A percentile compares a stretch with the other conserved stretches of the same genome.
Evolutionary conservation across 2,113 vertebrate genomes (phyloP).

Genomic region (Pleuronectes platessa): DNA sequence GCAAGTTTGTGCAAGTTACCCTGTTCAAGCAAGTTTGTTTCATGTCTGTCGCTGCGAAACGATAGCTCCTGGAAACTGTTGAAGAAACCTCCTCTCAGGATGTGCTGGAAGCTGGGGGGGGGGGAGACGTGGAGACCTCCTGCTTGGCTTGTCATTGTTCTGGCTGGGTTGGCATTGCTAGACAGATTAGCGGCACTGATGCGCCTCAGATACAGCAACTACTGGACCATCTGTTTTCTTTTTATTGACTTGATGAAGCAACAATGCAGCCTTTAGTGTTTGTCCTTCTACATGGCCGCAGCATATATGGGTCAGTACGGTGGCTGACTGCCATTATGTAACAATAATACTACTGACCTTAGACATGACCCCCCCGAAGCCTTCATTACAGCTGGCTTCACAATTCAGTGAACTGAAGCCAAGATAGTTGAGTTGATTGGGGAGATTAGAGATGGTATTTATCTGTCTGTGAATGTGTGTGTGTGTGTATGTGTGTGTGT

Average conservation of each 20-base stretch:
- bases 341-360: conserved; percentile 53
- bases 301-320: conserved; percentile 54
- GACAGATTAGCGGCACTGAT: conserved; percentile 55
- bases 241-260: conserved; percentile 20
- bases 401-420: conserved; percentile 35
- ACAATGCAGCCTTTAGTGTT: conserved; percentile 32
- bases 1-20: too few relatives aligned
- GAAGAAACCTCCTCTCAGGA: not conserved
- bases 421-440: conserved; percentile 22
- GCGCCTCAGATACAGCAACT: conserved; percentile 34
- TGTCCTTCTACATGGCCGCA: conserved; percentile 20
- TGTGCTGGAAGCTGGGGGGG: not conserved
- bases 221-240: conserved; percentile 66
- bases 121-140: not conserved
- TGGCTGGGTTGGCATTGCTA: conserved; percentile 31
- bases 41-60: too few relatives aligned
- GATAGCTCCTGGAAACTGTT: too few relatives aligned
- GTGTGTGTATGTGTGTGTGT: not conserved
- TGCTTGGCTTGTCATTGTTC: conserved; percentile 49
- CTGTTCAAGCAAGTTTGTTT: too few relatives aligned
- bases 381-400: conserved; percentile 46
- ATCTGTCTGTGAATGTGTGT: not conserved
- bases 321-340: conserved; percentile 46
- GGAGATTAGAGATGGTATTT: conserved; percentile 1
- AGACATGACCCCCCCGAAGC: conserved; percentile 19